Percentiles rank a stretch among this genome's conserved stretches.
Conservation (phyloP, 2,113 vertebrate genomes). For the Rhagologus leucostigma region DNA sequence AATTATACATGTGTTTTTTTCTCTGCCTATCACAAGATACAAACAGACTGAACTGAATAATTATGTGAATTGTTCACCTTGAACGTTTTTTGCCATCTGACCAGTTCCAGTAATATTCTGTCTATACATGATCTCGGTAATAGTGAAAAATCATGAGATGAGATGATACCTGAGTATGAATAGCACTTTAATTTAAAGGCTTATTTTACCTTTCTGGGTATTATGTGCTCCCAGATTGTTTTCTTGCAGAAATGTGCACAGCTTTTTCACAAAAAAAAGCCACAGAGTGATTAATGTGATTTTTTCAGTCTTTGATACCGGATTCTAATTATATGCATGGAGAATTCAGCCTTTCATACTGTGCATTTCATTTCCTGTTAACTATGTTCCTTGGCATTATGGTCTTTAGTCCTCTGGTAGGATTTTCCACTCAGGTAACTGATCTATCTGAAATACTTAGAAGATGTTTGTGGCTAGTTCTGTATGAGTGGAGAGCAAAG, state of each 20-base stretch:
- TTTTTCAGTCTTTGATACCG: not conserved
- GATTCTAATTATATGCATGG: not conserved
- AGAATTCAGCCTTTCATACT: not conserved
- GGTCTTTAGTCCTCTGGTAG: not conserved
- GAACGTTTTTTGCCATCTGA: not conserved
- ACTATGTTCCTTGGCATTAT: not conserved
- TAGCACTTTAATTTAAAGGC: not conserved
- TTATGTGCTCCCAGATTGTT: not conserved
- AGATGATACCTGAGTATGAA: not conserved
- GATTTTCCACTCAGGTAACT: slow-evolving; percentile 23
- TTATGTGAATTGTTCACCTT: not conserved
- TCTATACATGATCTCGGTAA: not conserved
- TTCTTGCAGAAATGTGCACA: not conserved
- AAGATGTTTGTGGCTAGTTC: slow-evolving; percentile 31
- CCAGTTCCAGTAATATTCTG: not conserved
- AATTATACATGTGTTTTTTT: not conserved
- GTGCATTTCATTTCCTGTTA: not conserved
- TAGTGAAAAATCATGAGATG: not conserved
- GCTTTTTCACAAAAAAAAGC: not conserved
- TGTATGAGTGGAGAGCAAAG: slow-evolving; percentile 20
- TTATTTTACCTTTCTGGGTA: not conserved
- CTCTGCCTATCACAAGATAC: not conserved
- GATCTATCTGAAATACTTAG: slow-evolving; percentile 67
- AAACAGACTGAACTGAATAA: not conserved
- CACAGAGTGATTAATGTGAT: not conserved